A percentile compares a stretch with the other conserved stretches of the same genome.
These are phyloP conservation scores for Cherax quadricarinatus DNA, from an alignment of 1,140 invertebrate species.

Conservation along the genomic window DNA sequence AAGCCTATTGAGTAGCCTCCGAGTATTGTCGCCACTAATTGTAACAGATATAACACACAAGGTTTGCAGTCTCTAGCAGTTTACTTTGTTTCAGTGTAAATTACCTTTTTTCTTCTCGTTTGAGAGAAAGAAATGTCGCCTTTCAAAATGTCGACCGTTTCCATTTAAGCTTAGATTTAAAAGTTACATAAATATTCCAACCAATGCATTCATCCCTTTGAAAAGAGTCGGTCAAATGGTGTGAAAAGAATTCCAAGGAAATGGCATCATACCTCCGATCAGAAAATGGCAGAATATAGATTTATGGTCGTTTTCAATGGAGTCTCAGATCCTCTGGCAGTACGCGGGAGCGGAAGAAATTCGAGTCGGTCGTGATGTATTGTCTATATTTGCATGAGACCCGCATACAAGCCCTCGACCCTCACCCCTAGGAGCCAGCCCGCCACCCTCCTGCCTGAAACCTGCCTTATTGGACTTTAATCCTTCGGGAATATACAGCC, in stretches of 20 bases:
- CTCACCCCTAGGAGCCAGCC: neutral
- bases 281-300: constrained; percentile 18
- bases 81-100: neutral
- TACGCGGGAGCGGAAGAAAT: constrained; percentile 6
- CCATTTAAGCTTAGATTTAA: constrained; percentile 2
- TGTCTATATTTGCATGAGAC: constrained; percentile 18
- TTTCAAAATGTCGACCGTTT: neutral
- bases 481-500: constrained; percentile 6
- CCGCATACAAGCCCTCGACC: constrained; percentile 8
- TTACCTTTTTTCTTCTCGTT: neutral
- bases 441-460: neutral
- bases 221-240: constrained; percentile 10
- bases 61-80: too few relatives aligned
- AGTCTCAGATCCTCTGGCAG: constrained; percentile 2
- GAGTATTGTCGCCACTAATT: too few relatives aligned
- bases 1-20: too few relatives aligned
- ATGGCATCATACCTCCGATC: neutral
- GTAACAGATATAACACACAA: too few relatives aligned
- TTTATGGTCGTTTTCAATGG: constrained; percentile 4
- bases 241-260: constrained; percentile 5
- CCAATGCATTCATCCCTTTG: constrained; percentile 7
- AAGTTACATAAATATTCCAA: constrained; percentile 13
- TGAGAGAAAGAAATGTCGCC: neutral
- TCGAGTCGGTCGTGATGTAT: constrained; percentile 11
- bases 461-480: constrained; percentile 4